Percentiles rank a stretch among this genome's conserved stretches.
Evolutionary conservation across 2,113 vertebrate species (phyloP).

Genomic region (Hoplias malabaricus): DNA sequence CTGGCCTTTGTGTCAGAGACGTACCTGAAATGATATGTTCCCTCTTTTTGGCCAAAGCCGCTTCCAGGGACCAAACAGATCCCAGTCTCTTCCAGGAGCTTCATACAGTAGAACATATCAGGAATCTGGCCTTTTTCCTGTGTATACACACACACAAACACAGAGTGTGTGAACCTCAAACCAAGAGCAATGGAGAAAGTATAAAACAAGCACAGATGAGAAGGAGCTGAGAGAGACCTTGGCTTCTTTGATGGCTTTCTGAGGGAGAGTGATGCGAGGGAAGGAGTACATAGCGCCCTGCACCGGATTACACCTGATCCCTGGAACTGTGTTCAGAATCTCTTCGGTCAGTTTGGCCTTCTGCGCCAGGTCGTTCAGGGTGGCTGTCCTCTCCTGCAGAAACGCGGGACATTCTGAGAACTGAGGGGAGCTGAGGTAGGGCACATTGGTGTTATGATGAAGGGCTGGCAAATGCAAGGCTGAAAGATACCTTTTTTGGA

Average conservation of each 20-base stretch:
- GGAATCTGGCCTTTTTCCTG: slow-evolving; percentile 80
- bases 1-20: not conserved
- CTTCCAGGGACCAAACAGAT: slow-evolving; percentile 93
- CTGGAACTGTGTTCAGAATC: slow-evolving; percentile 78
- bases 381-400: slow-evolving; percentile 78
- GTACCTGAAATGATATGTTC: slow-evolving; percentile 91
- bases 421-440: not conserved
- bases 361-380: slow-evolving; percentile 78
- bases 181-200: not conserved
- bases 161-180: not conserved
- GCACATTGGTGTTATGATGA: not conserved
- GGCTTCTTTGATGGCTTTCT: slow-evolving; percentile 77
- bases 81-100: slow-evolving; percentile 87
- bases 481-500: too few relatives aligned
- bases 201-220: not conserved
- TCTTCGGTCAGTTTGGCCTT: slow-evolving; percentile 85
- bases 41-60: slow-evolving; percentile 88
- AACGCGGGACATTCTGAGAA: not conserved
- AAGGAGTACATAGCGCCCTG: slow-evolving; percentile 96
- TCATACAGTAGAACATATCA: slow-evolving; percentile 92
- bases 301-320: slow-evolving; percentile 89
- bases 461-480: too few relatives aligned
- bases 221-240: slow-evolving; percentile 65
- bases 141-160: not conserved
- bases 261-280: slow-evolving; percentile 80